phyloP scores from a whole-genome alignment of 2,797 vertebrate genomes.

The Melanogrammus aeglefinus region DNA sequence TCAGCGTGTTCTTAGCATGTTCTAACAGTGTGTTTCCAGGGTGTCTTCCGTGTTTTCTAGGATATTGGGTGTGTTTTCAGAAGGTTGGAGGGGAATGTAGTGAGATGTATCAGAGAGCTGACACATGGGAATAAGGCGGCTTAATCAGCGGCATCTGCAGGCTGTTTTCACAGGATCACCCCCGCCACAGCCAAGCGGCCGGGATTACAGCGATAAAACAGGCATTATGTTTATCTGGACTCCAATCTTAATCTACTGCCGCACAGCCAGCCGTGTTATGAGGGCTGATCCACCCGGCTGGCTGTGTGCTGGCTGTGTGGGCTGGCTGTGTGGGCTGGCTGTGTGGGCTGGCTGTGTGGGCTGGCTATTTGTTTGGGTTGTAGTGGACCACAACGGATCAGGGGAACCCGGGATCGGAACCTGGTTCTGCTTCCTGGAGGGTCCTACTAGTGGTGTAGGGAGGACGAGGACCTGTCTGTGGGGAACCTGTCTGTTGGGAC shows the following conservation, averaged over 20 bases:
- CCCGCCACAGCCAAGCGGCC: constrained; percentile 16
- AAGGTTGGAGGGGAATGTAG: constrained; percentile 25
- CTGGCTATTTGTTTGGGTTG: constrained; percentile 5
- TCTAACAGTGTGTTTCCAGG: constrained; percentile 22
- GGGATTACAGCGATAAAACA: constrained; percentile 44
- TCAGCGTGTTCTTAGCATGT: constrained; percentile 24
- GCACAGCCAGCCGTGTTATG: constrained; percentile 44
- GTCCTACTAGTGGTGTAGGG: constrained; percentile 58
- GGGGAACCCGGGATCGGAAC: constrained; percentile 46
- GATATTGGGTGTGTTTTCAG: not conserved
- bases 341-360: constrained; percentile 15
- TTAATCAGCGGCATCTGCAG: constrained; percentile 57
- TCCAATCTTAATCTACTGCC: constrained; percentile 45
- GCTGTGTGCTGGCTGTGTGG: no score
- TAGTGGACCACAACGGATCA: constrained; percentile 41
- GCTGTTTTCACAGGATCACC: constrained; percentile 35
- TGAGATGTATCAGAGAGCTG: constrained; percentile 51
- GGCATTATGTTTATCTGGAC: constrained; percentile 42
- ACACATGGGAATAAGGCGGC: constrained; percentile 12
- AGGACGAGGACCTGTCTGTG: not conserved
- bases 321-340: no score
- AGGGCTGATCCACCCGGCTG: constrained; percentile 38
- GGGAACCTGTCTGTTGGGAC: not conserved
- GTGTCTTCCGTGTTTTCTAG: no score
- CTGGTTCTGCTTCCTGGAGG: constrained; percentile 54